Evolutionary conservation across 1,140 invertebrate species (phyloP).

Genomic region (Helicoverpa armigera): DNA sequence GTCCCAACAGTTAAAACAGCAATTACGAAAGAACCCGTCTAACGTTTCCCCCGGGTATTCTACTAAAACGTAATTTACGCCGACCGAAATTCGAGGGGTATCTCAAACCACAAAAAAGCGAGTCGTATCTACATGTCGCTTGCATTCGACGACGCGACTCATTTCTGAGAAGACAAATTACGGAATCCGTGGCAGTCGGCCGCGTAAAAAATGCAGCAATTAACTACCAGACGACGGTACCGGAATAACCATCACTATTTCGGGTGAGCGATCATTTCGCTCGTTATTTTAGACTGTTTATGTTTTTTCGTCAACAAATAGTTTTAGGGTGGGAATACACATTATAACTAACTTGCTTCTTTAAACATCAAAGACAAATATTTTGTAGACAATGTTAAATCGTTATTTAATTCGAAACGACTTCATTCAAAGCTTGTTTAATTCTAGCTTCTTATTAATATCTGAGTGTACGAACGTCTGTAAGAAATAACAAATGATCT

Average conservation of each 20-base stretch:
- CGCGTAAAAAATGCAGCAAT: constrained; percentile 84
- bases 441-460: constrained; percentile 72
- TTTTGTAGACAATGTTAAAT: constrained; percentile 52
- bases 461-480: constrained; percentile 65
- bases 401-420: constrained; percentile 33
- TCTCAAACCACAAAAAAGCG: constrained; percentile 72
- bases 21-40: constrained; percentile 81
- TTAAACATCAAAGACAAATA: constrained; percentile 64
- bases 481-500: constrained; percentile 74
- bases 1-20: constrained; percentile 82
- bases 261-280: constrained; percentile 72
- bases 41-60: constrained; percentile 83
- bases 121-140: constrained; percentile 80
- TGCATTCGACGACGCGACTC: constrained; percentile 84
- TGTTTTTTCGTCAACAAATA: constrained; percentile 62
- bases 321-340: constrained; percentile 53
- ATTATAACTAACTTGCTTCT: constrained; percentile 55
- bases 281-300: constrained; percentile 76
- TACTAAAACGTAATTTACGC: constrained; percentile 84
- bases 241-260: constrained; percentile 76
- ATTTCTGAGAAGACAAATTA: constrained; percentile 86
- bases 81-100: constrained; percentile 75
- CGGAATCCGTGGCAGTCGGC: constrained; percentile 77
- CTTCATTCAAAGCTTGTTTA: constrained; percentile 53
- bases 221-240: constrained; percentile 73